Conservation (phyloP, 2,888 invertebrate species). For the Carabus problematicus region DNA sequence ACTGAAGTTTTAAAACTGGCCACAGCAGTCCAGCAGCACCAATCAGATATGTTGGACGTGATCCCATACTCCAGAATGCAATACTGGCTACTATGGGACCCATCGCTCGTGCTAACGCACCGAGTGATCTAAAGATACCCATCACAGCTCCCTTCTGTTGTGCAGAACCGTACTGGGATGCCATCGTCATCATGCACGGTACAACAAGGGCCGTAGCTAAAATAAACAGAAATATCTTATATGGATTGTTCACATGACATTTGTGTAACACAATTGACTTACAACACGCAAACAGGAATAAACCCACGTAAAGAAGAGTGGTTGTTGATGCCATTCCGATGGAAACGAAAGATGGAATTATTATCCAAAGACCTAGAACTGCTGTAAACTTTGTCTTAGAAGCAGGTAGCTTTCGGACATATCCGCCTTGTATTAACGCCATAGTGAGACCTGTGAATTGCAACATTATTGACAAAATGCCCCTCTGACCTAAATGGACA, state of each 20-base stretch:
- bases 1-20: slow-evolving; percentile 74
- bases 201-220: slow-evolving; percentile 91
- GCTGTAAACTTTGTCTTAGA: slow-evolving; percentile 76
- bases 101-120: slow-evolving; percentile 89
- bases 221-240: slow-evolving; percentile 45
- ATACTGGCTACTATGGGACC: slow-evolving; percentile 90
- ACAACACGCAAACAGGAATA: slow-evolving; percentile 91
- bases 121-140: slow-evolving; percentile 93
- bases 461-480: slow-evolving; percentile 8
- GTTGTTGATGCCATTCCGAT: slow-evolving; percentile 76
- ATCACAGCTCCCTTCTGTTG: slow-evolving; percentile 91
- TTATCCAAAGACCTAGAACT: slow-evolving; percentile 77
- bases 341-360: slow-evolving; percentile 85
- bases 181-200: slow-evolving; percentile 92
- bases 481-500: slow-evolving; percentile 8
- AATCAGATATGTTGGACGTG: slow-evolving; percentile 78
- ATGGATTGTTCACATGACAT: neutral
- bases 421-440: slow-evolving; percentile 89
- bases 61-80: slow-evolving; percentile 92
- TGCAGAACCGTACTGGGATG: slow-evolving; percentile 80
- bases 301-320: slow-evolving; percentile 77
- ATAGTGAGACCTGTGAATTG: slow-evolving; percentile 77
- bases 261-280: slow-evolving; percentile 60
- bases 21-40: slow-evolving; percentile 79
- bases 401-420: slow-evolving; percentile 80